Evolutionary conservation across 2,888 invertebrate genomes (phyloP), one percentile per base, ranked within the genome.

Genomic region (Dicranocentrus wangi): DNA sequence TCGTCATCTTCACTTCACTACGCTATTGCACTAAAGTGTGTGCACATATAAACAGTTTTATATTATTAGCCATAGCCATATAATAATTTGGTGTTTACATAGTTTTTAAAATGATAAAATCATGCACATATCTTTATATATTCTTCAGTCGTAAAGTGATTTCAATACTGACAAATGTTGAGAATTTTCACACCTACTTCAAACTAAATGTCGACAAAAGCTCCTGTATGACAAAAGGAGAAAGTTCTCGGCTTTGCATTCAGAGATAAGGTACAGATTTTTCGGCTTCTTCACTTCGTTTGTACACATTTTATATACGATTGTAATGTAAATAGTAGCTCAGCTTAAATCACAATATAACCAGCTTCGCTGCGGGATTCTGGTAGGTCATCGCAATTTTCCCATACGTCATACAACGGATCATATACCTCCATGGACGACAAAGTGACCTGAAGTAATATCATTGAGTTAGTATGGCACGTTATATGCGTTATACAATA

Each of bases 291-390:
- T 39, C 17, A 3, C 42, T 71, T 21, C 23, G 39, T 65, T 65
- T 65, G 65, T 65, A 65, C 65, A 65, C 28, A 58, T 21, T 55
- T 13, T 55, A n/a, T 55, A 55, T 13, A n/a, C 28, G 43, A 42
- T 65, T 21, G 25, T 15, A 23, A 58, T 5, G 19, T 21, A 8
- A 15, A n/a, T 39, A 19, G 8, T 65, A 39, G 42, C 63, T 53
- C 51, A 51, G 43, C 60, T 91, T 90, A 91, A 83, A 91, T 93
- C 88, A 95, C 93, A 77, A 94, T 94, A 83, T 95, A 94, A 81
- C 95, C 95, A 58, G 95, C 95, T 89, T 96, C 96, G 71, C 95
- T 94, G 84, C 96, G 92, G 87, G 94, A 93, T 88, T 94, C 93
- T 25, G 95, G 94, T 88, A 97, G 91, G 83, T 93, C 91, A 60